Conservation (phyloP, 2,888 invertebrate species). For the Pollenia angustigena region DNA sequence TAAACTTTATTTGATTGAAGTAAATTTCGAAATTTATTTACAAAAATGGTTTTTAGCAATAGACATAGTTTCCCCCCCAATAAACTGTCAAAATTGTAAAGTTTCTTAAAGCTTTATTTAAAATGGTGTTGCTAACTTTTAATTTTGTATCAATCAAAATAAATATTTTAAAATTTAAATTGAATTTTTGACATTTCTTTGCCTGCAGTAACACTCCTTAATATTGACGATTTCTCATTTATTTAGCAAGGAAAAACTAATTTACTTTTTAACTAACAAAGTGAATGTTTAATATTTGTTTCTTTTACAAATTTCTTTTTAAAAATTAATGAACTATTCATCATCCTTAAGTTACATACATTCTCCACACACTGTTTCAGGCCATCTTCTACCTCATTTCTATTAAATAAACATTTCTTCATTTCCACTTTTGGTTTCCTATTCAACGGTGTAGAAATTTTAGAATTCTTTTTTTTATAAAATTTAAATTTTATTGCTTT, state of each 20-base stretch:
- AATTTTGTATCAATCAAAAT: conserved; percentile 19
- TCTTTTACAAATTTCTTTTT: too few species aligned
- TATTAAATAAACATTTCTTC: neutral
- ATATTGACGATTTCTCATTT: too few species aligned
- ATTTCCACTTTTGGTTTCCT: neutral
- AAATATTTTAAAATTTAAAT: neutral
- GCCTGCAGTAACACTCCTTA: too few species aligned
- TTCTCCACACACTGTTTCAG: neutral
- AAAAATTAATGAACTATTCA: neutral
- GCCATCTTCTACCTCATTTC: neutral
- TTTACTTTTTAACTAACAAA: too few species aligned
- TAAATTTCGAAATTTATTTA: conserved; percentile 47
- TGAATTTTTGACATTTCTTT: too few species aligned
- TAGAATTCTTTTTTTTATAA: conserved; percentile 7
- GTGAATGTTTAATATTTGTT: too few species aligned
- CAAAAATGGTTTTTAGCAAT: conserved; percentile 22
- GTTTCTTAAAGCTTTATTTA: conserved; percentile 4
- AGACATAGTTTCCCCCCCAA: neutral
- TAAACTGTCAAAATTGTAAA: neutral
- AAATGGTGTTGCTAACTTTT: conserved; percentile 40
- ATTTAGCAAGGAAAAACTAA: too few species aligned
- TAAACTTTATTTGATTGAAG: conserved; percentile 67
- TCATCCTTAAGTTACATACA: neutral
- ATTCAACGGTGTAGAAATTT: neutral
- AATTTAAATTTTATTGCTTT: conserved; percentile 23